phyloP scores from a whole-genome alignment of 2,888 invertebrate genomes.

The Lucinisca nassula region DNA sequence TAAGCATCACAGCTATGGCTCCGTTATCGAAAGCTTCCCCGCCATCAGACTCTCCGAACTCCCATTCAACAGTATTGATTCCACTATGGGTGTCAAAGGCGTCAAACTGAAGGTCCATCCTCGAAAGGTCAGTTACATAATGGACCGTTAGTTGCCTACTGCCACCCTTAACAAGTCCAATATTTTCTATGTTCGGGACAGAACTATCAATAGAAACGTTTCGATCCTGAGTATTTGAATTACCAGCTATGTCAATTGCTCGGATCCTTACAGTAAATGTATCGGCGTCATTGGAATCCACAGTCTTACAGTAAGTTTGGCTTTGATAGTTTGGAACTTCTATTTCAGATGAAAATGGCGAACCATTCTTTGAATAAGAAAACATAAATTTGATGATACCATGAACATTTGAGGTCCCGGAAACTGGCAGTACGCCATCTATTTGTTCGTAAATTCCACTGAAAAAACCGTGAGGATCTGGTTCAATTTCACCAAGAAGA shows the following conservation, averaged over 20 bases:
- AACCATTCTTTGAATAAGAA: constrained; percentile 15
- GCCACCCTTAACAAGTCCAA: constrained; percentile 59
- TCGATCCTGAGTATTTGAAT: constrained; percentile 46
- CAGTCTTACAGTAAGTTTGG: constrained; percentile 49
- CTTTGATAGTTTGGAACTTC: constrained; percentile 41
- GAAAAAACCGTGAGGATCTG: no score
- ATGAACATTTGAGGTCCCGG: constrained; percentile 68
- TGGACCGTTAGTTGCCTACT: constrained; percentile 69
- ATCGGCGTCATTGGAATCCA: constrained; percentile 65
- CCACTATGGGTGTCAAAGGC: constrained; percentile 74
- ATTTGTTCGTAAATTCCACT: constrained; percentile 69
- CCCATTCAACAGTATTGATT: constrained; percentile 66
- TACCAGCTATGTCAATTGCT: constrained; percentile 66
- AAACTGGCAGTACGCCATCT: constrained; percentile 60
- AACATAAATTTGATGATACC: constrained; percentile 62
- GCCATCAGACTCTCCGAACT: no score
- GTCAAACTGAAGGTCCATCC: constrained; percentile 68
- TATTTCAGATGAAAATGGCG: not conserved
- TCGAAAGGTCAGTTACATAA: constrained; percentile 67
- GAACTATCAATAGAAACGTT: constrained; percentile 58
- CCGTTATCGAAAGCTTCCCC: no score
- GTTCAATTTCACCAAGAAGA: constrained; percentile 29
- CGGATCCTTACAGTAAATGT: constrained; percentile 48
- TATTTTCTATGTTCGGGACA: constrained; percentile 56
- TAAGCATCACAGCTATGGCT: no score